Evolutionary conservation across 2,797 vertebrate species (phyloP).

Genomic region (Staurois parvus): DNA sequence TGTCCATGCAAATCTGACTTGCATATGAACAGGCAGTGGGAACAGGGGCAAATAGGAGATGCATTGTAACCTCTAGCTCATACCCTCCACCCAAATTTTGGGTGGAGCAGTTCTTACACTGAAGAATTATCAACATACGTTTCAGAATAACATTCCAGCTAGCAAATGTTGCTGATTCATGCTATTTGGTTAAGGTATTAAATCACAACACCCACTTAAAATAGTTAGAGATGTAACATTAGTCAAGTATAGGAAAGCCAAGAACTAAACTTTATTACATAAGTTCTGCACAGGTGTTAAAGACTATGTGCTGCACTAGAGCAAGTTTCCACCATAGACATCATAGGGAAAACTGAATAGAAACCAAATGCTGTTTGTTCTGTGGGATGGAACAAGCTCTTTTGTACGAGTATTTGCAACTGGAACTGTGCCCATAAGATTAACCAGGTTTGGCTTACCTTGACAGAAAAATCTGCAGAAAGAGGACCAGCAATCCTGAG

Average conservation of each 20-base stretch:
- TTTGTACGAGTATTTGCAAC: neutral
- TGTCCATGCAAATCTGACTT: no score
- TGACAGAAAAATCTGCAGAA: constrained; percentile 91
- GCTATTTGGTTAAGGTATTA: neutral
- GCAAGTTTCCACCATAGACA: neutral
- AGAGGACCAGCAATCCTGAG: constrained; percentile 90
- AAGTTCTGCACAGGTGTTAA: neutral
- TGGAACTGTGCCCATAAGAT: neutral
- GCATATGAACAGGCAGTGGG: neutral
- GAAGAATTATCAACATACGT: neutral
- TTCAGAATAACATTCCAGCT: neutral
- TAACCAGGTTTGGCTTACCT: constrained; percentile 78
- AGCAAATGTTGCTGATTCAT: neutral
- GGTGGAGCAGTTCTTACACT: no score
- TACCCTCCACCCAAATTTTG: neutral
- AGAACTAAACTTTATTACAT: neutral
- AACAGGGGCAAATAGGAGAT: neutral
- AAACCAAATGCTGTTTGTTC: constrained; percentile 11
- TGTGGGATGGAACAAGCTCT: neutral
- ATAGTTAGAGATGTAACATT: neutral
- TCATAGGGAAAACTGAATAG: neutral
- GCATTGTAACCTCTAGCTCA: neutral
- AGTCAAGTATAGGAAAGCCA: neutral
- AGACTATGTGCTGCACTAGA: neutral
- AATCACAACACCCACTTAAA: neutral